phyloP scores from a whole-genome alignment of 2,113 vertebrate genomes.

The Coptodon bakossiorum region DNA sequence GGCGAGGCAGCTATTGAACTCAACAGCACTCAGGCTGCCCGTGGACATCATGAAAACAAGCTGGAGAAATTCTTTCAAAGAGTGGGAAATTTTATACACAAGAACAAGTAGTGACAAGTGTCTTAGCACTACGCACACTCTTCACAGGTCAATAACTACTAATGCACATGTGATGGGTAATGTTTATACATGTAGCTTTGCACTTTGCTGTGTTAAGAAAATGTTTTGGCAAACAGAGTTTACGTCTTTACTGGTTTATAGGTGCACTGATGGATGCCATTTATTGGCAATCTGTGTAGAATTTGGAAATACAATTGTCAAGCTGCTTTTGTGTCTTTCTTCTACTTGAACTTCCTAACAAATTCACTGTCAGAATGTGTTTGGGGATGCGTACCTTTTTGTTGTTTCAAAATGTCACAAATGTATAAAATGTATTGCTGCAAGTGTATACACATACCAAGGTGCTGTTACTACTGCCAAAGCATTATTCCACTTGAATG shows the following conservation, averaged over 20 bases:
- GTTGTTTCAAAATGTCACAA: neutral
- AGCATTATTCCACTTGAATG: neutral
- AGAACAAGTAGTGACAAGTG: slow-evolving; percentile 73
- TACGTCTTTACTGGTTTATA: neutral
- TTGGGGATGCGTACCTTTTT: neutral
- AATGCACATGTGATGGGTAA: neutral
- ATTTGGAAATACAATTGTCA: neutral
- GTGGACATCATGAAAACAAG: slow-evolving; percentile 83
- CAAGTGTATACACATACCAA: neutral
- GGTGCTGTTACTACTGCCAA: neutral
- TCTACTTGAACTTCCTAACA: neutral
- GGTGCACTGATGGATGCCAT: neutral
- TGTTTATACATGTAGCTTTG: neutral
- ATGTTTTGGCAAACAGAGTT: slow-evolving; percentile 1
- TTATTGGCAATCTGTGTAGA: neutral
- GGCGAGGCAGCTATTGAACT: slow-evolving; percentile 51
- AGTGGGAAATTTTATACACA: slow-evolving; percentile 80
- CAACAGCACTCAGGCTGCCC: slow-evolving; percentile 49
- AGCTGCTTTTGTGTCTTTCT: neutral
- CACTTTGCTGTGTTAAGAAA: neutral
- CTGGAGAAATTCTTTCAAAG: slow-evolving; percentile 86
- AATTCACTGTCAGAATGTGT: neutral
- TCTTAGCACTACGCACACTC: neutral
- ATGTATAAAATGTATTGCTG: neutral
- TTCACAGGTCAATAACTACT: neutral